Conservation (phyloP, 2,797 vertebrate genomes). For the Gobionotothen gibberifrons region DNA sequence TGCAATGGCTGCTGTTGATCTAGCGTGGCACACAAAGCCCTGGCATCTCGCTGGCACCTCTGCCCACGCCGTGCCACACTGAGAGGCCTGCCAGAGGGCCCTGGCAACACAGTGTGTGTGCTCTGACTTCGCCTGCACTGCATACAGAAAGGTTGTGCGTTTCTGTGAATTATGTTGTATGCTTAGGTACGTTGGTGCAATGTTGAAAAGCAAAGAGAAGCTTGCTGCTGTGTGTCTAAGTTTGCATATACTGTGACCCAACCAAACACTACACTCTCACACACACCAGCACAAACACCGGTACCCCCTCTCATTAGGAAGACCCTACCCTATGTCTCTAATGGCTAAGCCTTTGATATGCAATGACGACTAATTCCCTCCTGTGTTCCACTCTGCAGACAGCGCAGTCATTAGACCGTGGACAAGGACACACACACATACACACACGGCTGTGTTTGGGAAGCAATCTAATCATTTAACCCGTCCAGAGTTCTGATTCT, state of each 20-base stretch:
- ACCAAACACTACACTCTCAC: constrained; percentile 30
- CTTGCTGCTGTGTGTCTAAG: constrained; percentile 51
- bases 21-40: constrained; percentile 75
- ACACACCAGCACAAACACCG: constrained; percentile 46
- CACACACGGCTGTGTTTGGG: constrained; percentile 49
- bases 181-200: constrained; percentile 5
- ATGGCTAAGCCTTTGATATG: constrained; percentile 84
- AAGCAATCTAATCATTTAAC: constrained; percentile 77
- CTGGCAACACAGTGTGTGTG: constrained; percentile 54
- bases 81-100: constrained; percentile 79
- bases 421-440: constrained; percentile 55
- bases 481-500: constrained; percentile 77
- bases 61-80: constrained; percentile 75
- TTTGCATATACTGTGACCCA: constrained; percentile 53
- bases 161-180: constrained; percentile 8
- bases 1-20: constrained; percentile 62
- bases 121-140: constrained; percentile 54
- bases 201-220: background rate
- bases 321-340: constrained; percentile 74
- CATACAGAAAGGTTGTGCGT: constrained; percentile 7
- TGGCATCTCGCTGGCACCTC: constrained; percentile 75
- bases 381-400: constrained; percentile 78
- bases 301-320: constrained; percentile 80
- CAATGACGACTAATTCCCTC: constrained; percentile 85
- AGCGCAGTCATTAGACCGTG: constrained; percentile 72